phyloP scores from a whole-genome alignment of 2,888 invertebrate species.

The Cryptocephalus primarius region DNA sequence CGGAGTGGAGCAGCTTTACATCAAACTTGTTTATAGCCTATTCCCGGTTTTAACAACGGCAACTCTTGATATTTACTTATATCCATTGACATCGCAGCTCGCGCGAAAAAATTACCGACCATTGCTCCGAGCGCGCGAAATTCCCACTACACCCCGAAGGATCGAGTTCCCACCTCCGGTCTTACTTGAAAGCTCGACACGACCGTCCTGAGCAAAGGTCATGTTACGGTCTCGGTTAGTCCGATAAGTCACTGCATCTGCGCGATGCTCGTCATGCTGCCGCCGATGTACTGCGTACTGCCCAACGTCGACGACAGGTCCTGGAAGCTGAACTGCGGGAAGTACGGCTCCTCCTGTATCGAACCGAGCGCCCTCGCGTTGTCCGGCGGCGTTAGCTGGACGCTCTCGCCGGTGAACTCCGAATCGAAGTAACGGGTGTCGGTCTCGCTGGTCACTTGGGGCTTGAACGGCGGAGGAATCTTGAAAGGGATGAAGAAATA shows the following conservation, averaged over 20 bases:
- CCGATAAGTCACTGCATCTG: slow-evolving; percentile 32
- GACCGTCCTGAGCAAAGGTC: not conserved
- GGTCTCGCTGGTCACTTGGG: slow-evolving; percentile 87
- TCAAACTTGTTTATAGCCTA: no score
- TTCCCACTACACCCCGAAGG: no score
- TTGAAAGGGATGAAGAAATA: slow-evolving; percentile 29
- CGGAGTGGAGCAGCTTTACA: no score
- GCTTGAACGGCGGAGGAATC: slow-evolving; percentile 89
- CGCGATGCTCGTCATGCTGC: slow-evolving; percentile 47
- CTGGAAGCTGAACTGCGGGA: slow-evolving; percentile 79
- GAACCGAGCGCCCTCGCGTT: slow-evolving; percentile 47
- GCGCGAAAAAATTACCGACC: no score
- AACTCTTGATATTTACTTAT: no score
- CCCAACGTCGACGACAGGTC: slow-evolving; percentile 55
- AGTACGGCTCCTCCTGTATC: slow-evolving; percentile 60
- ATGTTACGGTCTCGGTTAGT: slow-evolving; percentile 1
- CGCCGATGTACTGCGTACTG: slow-evolving; percentile 50
- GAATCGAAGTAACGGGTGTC: slow-evolving; percentile 98
- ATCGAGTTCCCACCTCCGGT: no score
- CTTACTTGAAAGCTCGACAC: not conserved
- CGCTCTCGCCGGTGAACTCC: slow-evolving; percentile 95
- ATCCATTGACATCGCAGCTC: no score
- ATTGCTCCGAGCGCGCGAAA: no score
- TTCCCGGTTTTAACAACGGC: no score
- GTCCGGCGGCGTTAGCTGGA: slow-evolving; percentile 92